Evolutionary conservation across 2,888 invertebrate genomes (phyloP), one percentile per base, ranked within the genome.

Genomic region (Rhagophthalmus giganteus): DNA sequence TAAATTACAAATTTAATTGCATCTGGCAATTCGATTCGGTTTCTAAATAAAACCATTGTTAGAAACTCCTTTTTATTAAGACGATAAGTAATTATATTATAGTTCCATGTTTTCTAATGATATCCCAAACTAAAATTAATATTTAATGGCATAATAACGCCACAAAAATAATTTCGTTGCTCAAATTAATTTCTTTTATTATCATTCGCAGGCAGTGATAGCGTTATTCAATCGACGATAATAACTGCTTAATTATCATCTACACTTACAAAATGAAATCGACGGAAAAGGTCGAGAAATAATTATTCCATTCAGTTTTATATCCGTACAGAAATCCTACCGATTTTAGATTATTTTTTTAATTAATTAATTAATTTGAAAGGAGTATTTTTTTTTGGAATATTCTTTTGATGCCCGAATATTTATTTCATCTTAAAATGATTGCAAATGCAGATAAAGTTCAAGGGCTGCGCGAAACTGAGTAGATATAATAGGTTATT

Each of bases 11-110:
- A 53, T 48, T 48, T 53, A 48, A 53, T 42, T 53, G 41, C 34
- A 44, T 13, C 53, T 34, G 28, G 33, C 34, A 14, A 53, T 48
- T 53, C 41, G 47, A 48, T 48, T 53, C 28, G 42, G 47, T 38
- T 42, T 48, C 47, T 48, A 52, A 51, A 53, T 48, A 42, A 37
- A 47, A 39, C 40, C 31, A 49, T 49, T 49, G 49, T 49, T 41
- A 37, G 20, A 7, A 20, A 20, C 7, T 20, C n/a, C 20, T 20
- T 20, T 20, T 20, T 20, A 20, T 20, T 20, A 20, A 20, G 20
- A 7, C 7, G 4, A 20, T 20, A 20, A 20, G 3, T 5, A n/a
- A n/a, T n/a, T n/a, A n/a, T n/a, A 20, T 20, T 3, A 20, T 20
- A 20, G 20, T 20, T 20, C 20, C 7, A 20, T 3, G 20, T 20